Conservation (phyloP, 2,113 vertebrate genomes). For the Zootoca vivipara region DNA sequence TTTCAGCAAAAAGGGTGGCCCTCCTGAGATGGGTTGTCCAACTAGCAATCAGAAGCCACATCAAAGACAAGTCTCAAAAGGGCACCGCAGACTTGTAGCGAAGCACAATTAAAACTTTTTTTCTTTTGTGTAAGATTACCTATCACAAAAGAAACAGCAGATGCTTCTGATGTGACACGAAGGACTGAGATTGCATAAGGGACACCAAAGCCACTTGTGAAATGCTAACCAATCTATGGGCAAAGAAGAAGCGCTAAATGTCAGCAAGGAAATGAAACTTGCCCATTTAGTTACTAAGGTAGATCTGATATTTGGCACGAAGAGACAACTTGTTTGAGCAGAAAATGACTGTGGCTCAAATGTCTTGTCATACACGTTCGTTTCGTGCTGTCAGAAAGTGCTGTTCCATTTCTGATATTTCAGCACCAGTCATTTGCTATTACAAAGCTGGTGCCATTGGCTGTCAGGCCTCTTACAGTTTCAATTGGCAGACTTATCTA, state of each 20-base stretch:
- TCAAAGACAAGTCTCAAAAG: background rate
- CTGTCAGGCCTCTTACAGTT: slow-evolving; percentile 64
- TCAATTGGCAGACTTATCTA: slow-evolving; percentile 74
- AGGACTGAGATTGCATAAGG: background rate
- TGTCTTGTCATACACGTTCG: slow-evolving; percentile 62
- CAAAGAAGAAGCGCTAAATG: slow-evolving; percentile 22
- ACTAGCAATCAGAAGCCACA: background rate
- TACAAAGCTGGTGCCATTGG: slow-evolving; percentile 59
- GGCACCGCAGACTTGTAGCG: background rate
- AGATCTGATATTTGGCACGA: slow-evolving; percentile 55
- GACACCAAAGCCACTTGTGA: slow-evolving; percentile 31
- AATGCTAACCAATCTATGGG: slow-evolving; percentile 10
- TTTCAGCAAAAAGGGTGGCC: no score
- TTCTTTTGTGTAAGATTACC: background rate
- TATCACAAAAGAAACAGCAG: slow-evolving; percentile 27
- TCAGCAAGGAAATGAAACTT: slow-evolving; percentile 58
- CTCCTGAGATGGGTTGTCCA: background rate
- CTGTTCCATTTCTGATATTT: slow-evolving; percentile 63
- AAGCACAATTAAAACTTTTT: slow-evolving; percentile 2
- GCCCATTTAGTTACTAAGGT: slow-evolving; percentile 47
- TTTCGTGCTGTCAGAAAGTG: slow-evolving; percentile 62
- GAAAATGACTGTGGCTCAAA: slow-evolving; percentile 52
- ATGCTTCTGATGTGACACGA: slow-evolving; percentile 30
- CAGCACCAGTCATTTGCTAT: slow-evolving; percentile 61
- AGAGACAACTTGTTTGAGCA: slow-evolving; percentile 66